Evolutionary conservation across 2,797 vertebrate genomes (phyloP).

Genomic region (Heteromormyrus szaboi): DNA sequence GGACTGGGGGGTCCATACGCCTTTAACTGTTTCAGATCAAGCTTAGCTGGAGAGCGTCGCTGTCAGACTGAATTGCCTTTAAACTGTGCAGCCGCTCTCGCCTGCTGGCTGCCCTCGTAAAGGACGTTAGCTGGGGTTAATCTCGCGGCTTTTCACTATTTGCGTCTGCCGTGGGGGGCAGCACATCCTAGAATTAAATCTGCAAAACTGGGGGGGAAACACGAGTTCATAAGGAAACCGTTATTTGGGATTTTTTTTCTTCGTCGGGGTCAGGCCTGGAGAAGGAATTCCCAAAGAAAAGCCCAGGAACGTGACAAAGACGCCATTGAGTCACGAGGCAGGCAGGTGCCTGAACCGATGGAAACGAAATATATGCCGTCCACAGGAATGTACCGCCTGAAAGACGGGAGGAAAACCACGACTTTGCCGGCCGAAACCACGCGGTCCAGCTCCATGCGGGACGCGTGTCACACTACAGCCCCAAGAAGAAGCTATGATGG

Average conservation of each 20-base stretch:
- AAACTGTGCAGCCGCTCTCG: not conserved
- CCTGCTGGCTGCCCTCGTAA: conserved; percentile 26
- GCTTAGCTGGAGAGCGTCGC: not conserved
- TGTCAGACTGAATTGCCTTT: not conserved
- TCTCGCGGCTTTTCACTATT: conserved; percentile 38
- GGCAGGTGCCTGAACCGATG: not conserved
- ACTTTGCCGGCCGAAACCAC: not conserved
- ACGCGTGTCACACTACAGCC: not conserved
- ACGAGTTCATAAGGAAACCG: conserved; percentile 47
- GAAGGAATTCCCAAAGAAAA: conserved; percentile 56
- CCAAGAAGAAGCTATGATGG: not conserved
- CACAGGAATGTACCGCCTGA: not conserved
- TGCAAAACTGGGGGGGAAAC: conserved; percentile 37
- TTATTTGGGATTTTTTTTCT: conserved; percentile 36
- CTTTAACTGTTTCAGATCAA: conserved; percentile 8
- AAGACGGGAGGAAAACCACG: not conserved
- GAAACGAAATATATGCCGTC: not conserved
- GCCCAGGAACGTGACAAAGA: conserved; percentile 66
- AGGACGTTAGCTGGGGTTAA: conserved; percentile 50
- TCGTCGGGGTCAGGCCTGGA: conserved; percentile 33
- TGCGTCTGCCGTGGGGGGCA: conserved; percentile 37
- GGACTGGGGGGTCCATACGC: not conserved
- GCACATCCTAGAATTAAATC: conserved; percentile 53
- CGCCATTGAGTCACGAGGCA: conserved; percentile 51
- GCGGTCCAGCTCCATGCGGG: not conserved